Evolutionary conservation across 2,888 invertebrate genomes (phyloP).

Genomic region (Dendrolimus pini): DNA sequence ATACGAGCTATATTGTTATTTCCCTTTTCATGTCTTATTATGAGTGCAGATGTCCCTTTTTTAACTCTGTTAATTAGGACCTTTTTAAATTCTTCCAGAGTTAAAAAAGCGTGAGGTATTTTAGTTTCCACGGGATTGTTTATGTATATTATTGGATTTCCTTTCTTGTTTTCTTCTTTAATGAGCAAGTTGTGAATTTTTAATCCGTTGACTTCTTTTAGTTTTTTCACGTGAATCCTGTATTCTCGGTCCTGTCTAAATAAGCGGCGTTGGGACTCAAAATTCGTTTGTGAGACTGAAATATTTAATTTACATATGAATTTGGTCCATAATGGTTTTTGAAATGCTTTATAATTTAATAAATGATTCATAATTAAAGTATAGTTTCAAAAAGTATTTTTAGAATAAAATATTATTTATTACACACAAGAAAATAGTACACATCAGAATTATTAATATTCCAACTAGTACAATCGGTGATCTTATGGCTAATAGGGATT

Average conservation of each 20-base stretch:
- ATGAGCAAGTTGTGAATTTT: conserved; percentile 51
- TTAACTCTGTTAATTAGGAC: conserved; percentile 24
- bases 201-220: conserved; percentile 52
- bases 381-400: neutral
- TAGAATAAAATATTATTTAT: neutral
- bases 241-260: conserved; percentile 29
- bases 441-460: no score
- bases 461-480: no score
- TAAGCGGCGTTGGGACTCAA: conserved; percentile 27
- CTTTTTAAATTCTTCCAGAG: conserved; percentile 45
- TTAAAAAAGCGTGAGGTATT: conserved; percentile 44
- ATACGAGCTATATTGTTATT: neutral
- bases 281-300: conserved; percentile 16
- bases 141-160: conserved; percentile 44
- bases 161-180: conserved; percentile 18
- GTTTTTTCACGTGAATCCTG: conserved; percentile 43
- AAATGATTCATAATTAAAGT: neutral
- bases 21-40: neutral
- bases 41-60: neutral
- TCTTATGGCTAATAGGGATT: no score
- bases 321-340: no score
- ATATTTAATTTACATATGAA: neutral
- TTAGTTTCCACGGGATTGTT: conserved; percentile 58
- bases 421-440: no score
- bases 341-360: neutral